Conservation (phyloP, 2,113 vertebrate species). For the Colistium nudipinnis region DNA sequence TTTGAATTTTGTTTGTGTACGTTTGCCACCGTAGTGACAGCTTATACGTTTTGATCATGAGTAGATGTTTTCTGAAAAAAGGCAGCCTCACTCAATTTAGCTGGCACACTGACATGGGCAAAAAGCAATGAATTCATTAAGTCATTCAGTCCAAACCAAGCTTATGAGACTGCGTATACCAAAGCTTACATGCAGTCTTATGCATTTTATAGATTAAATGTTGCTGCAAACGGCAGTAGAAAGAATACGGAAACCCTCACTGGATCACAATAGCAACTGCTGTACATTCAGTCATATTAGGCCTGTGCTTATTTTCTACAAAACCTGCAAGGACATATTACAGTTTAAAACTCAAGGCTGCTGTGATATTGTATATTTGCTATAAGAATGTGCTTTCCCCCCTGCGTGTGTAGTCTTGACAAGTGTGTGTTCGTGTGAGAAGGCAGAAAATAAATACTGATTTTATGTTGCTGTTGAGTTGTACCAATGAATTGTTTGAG, state of each 20-base stretch:
- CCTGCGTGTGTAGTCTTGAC: constrained; percentile 59
- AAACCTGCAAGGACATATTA: constrained; percentile 44
- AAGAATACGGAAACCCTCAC: constrained; percentile 69
- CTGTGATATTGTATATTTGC: constrained; percentile 74
- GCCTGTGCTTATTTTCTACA: constrained; percentile 56
- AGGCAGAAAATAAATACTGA: constrained; percentile 40
- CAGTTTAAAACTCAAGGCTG: constrained; percentile 75
- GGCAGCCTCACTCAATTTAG: constrained; percentile 50
- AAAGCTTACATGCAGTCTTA: constrained; percentile 87
- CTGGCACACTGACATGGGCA: constrained; percentile 56
- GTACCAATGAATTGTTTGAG: constrained; percentile 68
- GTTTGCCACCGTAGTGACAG: constrained; percentile 50
- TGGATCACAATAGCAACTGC: constrained; percentile 82
- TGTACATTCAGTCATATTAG: constrained; percentile 82
- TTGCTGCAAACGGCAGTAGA: constrained; percentile 66
- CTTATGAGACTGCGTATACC: constrained; percentile 81
- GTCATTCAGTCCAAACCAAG: constrained; percentile 50
- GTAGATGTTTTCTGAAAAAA: constrained; percentile 23
- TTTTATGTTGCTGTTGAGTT: constrained; percentile 67
- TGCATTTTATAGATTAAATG: constrained; percentile 84
- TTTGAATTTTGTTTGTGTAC: constrained; percentile 54
- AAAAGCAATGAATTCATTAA: constrained; percentile 36
- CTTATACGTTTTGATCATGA: constrained; percentile 26
- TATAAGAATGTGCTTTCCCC: constrained; percentile 75
- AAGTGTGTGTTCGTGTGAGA: constrained; percentile 58